Evolutionary conservation across 1,140 invertebrate species (phyloP).

Genomic region (Heliothis subflexa): DNA sequence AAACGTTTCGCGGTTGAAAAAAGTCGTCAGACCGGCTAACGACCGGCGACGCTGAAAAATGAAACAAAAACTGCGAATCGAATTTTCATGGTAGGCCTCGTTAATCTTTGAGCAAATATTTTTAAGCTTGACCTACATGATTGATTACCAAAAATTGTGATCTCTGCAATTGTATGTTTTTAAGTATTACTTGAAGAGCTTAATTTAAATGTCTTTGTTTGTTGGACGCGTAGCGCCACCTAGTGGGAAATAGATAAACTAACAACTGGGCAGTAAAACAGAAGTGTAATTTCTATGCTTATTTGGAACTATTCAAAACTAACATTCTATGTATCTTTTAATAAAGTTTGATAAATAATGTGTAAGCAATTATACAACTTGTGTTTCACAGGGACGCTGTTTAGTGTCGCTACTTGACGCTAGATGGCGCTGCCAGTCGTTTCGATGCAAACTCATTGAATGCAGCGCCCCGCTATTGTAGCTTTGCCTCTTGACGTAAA

Average conservation of each 20-base stretch:
- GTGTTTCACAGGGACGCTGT: background rate
- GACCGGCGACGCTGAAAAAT: slow-evolving; percentile 4
- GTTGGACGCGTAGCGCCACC: slow-evolving; percentile 18
- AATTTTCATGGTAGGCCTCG: slow-evolving; percentile 1
- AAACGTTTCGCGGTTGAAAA: slow-evolving; percentile 33
- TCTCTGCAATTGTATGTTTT: background rate
- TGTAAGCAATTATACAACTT: no score
- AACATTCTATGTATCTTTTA: no score
- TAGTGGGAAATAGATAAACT: slow-evolving; percentile 17
- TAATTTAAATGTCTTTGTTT: no score
- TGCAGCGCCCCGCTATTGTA: background rate
- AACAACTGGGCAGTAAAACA: background rate
- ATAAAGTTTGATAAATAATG: no score
- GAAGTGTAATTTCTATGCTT: background rate
- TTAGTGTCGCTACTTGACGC: slow-evolving; percentile 25
- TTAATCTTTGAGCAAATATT: slow-evolving; percentile 14
- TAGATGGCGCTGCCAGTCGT: slow-evolving; percentile 52
- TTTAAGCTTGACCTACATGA: background rate
- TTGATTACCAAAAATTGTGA: background rate
- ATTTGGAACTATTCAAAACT: no score
- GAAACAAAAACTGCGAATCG: slow-evolving; percentile 10
- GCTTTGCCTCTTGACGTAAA: background rate
- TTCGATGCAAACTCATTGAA: background rate
- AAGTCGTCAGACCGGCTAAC: slow-evolving; percentile 5
- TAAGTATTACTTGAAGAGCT: no score